phyloP scores from a whole-genome alignment of 2,113 vertebrate genomes.

The Ciconia boyciana region DNA sequence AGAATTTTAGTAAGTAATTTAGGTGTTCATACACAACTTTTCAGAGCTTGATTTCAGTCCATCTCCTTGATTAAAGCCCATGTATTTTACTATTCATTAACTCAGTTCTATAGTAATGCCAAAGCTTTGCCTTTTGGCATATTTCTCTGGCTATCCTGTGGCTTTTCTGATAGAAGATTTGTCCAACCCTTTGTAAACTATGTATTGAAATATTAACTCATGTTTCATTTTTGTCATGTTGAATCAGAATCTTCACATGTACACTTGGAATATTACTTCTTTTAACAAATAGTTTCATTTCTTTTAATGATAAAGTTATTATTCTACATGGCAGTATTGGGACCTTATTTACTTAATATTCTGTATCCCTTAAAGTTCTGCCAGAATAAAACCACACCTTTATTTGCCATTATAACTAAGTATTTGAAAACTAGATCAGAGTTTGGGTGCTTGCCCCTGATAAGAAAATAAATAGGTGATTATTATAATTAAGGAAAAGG shows the following conservation, averaged over 20 bases:
- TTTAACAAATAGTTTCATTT: not conserved
- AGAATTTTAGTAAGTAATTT: slow-evolving; percentile 19
- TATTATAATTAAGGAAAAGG: slow-evolving; percentile 33
- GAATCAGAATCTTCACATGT: not conserved
- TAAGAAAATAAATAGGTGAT: slow-evolving; percentile 34
- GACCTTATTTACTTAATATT: not conserved
- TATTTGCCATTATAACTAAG: not conserved
- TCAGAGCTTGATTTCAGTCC: slow-evolving; percentile 15
- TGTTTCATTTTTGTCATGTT: not conserved
- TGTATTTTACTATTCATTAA: not conserved
- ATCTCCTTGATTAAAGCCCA: slow-evolving; percentile 10
- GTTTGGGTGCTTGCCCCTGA: slow-evolving; percentile 19
- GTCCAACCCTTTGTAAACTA: not conserved
- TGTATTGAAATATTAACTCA: not conserved
- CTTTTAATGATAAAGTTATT: not conserved
- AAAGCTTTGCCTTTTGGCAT: not conserved
- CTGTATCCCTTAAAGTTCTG: not conserved
- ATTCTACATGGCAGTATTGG: not conserved
- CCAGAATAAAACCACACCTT: not conserved
- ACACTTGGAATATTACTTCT: not conserved
- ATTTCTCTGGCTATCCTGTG: not conserved
- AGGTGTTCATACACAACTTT: not conserved
- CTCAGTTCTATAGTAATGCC: not conserved
- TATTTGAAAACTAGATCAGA: slow-evolving; percentile 39
- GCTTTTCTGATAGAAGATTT: not conserved